Evolutionary conservation across 2,888 invertebrate species (phyloP).

Genomic region (Apamea anceps): DNA sequence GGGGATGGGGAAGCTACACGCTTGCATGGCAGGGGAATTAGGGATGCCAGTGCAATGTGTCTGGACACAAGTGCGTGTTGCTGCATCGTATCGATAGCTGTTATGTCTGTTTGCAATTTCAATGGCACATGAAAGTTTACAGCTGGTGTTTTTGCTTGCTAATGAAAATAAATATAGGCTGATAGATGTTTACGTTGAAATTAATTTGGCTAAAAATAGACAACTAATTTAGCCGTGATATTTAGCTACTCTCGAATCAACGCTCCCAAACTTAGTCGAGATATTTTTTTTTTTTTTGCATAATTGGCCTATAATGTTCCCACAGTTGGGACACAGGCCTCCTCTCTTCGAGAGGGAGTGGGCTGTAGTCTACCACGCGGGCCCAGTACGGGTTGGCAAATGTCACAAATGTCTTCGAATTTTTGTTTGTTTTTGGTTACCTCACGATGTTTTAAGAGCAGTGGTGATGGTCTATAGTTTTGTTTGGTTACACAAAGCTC

Average conservation of each 20-base stretch:
- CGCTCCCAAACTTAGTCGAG: neutral
- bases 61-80: constrained; percentile 24
- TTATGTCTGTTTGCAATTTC: constrained; percentile 10
- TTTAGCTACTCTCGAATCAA: neutral
- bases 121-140: neutral
- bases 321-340: neutral
- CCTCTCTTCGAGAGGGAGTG: neutral
- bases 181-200: neutral
- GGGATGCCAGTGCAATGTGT: constrained; percentile 31
- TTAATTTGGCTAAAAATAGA: neutral
- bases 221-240: neutral
- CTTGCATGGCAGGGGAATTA: constrained; percentile 43
- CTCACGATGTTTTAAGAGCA: neutral
- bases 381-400: neutral
- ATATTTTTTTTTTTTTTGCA: too few species aligned
- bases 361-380: neutral
- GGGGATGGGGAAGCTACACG: constrained; percentile 22
- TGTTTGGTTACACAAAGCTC: neutral
- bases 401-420: neutral
- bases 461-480: neutral
- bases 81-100: constrained; percentile 5
- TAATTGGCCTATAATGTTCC: neutral
- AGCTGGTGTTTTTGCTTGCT: neutral
- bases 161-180: neutral
- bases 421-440: neutral